phyloP scores from a whole-genome alignment of 2,888 invertebrate species.

The Tenthredo distinguenda region DNA sequence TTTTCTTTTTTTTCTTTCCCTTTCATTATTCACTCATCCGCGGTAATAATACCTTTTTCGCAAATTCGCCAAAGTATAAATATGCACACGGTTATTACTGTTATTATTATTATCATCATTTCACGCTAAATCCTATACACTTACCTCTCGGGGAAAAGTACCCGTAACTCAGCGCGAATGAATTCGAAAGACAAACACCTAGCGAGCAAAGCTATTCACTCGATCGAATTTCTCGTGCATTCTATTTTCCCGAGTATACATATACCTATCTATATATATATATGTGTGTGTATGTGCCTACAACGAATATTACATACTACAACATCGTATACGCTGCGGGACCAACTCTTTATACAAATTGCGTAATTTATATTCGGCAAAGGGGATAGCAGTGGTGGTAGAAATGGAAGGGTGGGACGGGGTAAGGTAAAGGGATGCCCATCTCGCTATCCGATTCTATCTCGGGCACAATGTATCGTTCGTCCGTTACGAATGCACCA shows the following conservation, averaged over 20 bases:
- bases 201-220: neutral
- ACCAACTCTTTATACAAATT: conserved; percentile 50
- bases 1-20: neutral
- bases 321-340: neutral
- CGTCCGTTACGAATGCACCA: conserved; percentile 54
- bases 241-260: neutral
- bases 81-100: neutral
- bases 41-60: conserved; percentile 16
- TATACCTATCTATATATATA: neutral
- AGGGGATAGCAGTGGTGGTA: conserved; percentile 11
- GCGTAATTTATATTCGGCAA: conserved; percentile 49
- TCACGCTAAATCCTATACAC: neutral
- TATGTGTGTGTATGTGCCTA: neutral
- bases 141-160: neutral
- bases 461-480: conserved; percentile 52
- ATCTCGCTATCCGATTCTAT: conserved; percentile 52
- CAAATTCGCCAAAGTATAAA: neutral
- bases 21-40: neutral
- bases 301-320: conserved; percentile 6
- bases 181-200: neutral
- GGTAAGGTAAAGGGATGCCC: conserved; percentile 32
- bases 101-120: neutral
- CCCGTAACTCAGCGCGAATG: neutral
- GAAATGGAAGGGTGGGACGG: neutral
- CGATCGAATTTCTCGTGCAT: conserved; percentile 4